These are phyloP conservation scores for Marronus borbonicus DNA, from an alignment of 2,888 invertebrate species.

Conservation along the genomic window DNA sequence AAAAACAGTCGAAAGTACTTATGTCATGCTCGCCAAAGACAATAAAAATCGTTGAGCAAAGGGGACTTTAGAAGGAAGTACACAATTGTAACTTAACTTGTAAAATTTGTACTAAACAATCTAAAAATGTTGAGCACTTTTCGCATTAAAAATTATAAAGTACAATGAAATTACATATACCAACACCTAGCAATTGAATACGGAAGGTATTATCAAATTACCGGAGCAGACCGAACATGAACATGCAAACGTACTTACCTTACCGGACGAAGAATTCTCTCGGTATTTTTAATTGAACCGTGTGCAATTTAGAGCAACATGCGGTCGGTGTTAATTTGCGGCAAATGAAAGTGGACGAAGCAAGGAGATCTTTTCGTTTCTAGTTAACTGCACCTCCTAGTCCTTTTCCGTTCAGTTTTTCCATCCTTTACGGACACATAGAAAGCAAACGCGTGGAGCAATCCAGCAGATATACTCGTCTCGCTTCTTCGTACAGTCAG, in stretches of 20 bases:
- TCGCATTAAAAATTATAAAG: too few relatives aligned
- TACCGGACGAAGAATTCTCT: neutral
- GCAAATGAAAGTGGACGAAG: constrained; percentile 17
- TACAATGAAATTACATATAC: too few relatives aligned
- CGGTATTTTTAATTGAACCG: constrained; percentile 30
- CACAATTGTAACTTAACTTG: too few relatives aligned
- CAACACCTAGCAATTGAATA: too few relatives aligned
- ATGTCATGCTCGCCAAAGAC: too few relatives aligned
- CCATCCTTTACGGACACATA: neutral
- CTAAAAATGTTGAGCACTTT: too few relatives aligned
- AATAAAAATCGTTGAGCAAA: too few relatives aligned
- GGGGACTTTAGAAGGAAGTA: too few relatives aligned
- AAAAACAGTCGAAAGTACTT: too few relatives aligned
- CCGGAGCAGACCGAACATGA: neutral
- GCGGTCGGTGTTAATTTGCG: constrained; percentile 29
- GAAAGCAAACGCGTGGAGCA: neutral
- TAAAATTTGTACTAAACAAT: too few relatives aligned
- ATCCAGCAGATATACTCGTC: neutral
- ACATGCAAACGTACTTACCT: neutral
- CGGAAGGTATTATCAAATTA: neutral
- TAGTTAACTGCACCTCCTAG: neutral
- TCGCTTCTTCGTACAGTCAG: neutral
- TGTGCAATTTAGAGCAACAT: constrained; percentile 19
- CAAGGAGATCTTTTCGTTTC: constrained; percentile 23
- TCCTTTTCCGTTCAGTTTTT: neutral